A percentile compares a stretch with the other conserved stretches of the same genome.
phyloP scores from a whole-genome alignment of 1,140 invertebrate species.

The Aporrectodea caliginosa region DNA sequence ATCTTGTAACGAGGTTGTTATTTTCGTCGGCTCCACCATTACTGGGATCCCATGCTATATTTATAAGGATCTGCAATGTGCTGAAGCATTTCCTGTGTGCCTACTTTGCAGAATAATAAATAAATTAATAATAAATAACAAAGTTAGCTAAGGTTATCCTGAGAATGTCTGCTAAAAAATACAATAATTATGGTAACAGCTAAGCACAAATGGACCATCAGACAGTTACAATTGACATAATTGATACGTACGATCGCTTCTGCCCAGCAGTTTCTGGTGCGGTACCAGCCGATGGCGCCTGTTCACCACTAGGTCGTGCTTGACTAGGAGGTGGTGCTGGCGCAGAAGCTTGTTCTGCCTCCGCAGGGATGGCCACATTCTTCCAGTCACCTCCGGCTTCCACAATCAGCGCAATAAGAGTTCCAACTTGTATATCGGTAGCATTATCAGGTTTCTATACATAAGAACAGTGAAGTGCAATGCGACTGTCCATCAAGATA shows the following conservation, averaged over 20 bases:
- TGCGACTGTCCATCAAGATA: too few species aligned
- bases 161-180: neutral
- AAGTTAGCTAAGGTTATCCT: too few species aligned
- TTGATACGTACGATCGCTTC: neutral
- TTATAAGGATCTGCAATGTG: too few species aligned
- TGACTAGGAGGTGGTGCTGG: conserved; percentile 39
- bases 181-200: neutral
- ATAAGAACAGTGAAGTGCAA: too few species aligned
- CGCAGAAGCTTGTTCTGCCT: conserved; percentile 41
- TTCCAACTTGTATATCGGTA: conserved; percentile 78
- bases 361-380: conserved; percentile 58
- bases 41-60: too few species aligned
- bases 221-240: neutral
- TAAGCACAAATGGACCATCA: neutral
- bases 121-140: too few species aligned
- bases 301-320: neutral
- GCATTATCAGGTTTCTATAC: conserved; percentile 66
- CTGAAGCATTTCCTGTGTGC: too few species aligned
- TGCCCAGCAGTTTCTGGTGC: neutral
- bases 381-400: conserved; percentile 71
- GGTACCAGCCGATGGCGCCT: too few species aligned
- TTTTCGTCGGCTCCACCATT: too few species aligned
- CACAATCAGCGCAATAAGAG: conserved; percentile 83
- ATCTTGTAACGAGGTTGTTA: too few species aligned
- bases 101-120: too few species aligned